Percentiles rank a stretch among this genome's conserved stretches.
Conservation (phyloP, 2,113 vertebrate species). For the Semicossyphus pulcher region DNA sequence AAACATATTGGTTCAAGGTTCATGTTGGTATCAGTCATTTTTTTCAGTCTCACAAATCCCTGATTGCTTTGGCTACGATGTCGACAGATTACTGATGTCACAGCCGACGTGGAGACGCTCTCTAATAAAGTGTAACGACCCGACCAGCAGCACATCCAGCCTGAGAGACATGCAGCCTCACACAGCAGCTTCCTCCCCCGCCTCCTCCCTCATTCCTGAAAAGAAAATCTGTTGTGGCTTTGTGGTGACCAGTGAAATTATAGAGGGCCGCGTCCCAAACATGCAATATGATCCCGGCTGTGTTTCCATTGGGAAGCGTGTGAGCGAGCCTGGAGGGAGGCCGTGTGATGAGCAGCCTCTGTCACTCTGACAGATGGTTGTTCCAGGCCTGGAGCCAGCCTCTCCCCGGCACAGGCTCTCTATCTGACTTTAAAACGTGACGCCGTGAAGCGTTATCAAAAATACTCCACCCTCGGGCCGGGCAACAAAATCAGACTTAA, state of each 20-base stretch:
- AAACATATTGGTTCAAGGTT: no score
- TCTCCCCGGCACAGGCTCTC: not conserved
- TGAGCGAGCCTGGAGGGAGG: constrained; percentile 11
- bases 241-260: constrained; percentile 34
- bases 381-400: constrained; percentile 47
- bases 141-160: not conserved
- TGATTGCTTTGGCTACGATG: no score
- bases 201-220: constrained; percentile 1
- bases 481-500: not conserved
- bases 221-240: constrained; percentile 45
- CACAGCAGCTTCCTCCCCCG: not conserved
- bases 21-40: no score
- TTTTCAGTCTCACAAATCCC: no score
- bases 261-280: constrained; percentile 11
- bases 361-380: constrained; percentile 38
- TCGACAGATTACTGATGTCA: no score
- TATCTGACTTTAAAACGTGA: not conserved
- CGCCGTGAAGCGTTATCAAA: not conserved
- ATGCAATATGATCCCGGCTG: constrained; percentile 39
- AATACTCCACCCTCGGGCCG: not conserved
- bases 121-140: no score
- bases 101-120: no score
- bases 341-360: constrained; percentile 37
- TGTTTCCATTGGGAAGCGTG: constrained; percentile 43
- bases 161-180: not conserved